Percentiles rank a stretch among this genome's conserved stretches.
Evolutionary conservation across 2,888 invertebrate genomes (phyloP).

Genomic region (Gari tellinella): DNA sequence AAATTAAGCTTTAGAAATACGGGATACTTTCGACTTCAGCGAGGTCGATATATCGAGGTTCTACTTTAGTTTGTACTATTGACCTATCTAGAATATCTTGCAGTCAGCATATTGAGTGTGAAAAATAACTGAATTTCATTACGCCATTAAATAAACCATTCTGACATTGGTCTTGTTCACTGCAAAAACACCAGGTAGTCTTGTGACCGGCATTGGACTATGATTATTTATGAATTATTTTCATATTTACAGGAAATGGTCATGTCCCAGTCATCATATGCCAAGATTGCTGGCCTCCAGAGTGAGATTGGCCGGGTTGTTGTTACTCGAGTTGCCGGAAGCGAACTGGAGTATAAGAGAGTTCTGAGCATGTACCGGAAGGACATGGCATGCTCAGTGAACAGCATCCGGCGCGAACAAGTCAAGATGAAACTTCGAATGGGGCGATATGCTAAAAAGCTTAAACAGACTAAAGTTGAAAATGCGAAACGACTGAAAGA

Average conservation of each 20-base stretch:
- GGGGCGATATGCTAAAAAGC: conserved; percentile 60
- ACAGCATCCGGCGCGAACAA: conserved; percentile 68
- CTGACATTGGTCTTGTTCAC: conserved; percentile 1
- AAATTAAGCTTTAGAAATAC: too few species aligned
- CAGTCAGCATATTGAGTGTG: too few species aligned
- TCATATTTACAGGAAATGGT: conserved; percentile 62
- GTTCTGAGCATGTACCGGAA: conserved; percentile 68
- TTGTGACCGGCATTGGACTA: neutral
- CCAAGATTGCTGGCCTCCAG: conserved; percentile 72
- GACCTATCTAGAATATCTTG: too few species aligned
- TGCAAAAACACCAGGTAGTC: neutral
- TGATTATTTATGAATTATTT: neutral
- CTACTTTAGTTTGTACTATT: too few species aligned
- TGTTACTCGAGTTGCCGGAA: conserved; percentile 72
- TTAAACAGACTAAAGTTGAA: conserved; percentile 57
- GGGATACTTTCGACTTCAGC: too few species aligned
- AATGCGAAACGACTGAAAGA: conserved; percentile 55
- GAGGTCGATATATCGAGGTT: too few species aligned
- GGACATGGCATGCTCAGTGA: conserved; percentile 68
- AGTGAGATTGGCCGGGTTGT: conserved; percentile 73
- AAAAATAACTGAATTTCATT: too few species aligned
- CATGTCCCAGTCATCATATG: conserved; percentile 70
- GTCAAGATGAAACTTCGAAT: conserved; percentile 62
- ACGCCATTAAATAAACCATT: too few species aligned
- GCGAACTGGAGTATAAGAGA: conserved; percentile 71